phyloP scores from a whole-genome alignment of 2,888 invertebrate genomes.

The Polietes domitor region DNA sequence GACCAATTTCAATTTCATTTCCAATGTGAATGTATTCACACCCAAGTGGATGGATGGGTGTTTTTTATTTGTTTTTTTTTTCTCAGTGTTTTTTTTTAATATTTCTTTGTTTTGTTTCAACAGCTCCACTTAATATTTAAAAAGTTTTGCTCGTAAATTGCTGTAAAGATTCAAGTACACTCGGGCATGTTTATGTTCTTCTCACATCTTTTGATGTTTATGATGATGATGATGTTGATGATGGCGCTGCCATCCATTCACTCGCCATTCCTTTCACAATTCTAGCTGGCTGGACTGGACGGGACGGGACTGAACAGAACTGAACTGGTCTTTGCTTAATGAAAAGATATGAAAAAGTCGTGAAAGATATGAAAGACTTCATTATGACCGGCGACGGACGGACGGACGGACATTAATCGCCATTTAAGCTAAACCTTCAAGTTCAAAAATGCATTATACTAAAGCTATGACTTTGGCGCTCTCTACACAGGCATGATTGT shows the following conservation, averaged over 20 bases:
- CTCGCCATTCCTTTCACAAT: conserved; percentile 1
- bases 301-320: too few species aligned
- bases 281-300: not conserved
- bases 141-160: conserved; percentile 31
- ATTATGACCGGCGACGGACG: not conserved
- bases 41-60: not conserved
- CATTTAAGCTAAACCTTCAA: not conserved
- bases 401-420: not conserved
- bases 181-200: conserved; percentile 21
- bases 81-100: not conserved
- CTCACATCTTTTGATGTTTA: conserved; percentile 27
- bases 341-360: conserved; percentile 6
- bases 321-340: not conserved
- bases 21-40: conserved; percentile 21
- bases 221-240: not conserved
- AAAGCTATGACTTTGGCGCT: not conserved
- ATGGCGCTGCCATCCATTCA: not conserved
- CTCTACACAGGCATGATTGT: not conserved
- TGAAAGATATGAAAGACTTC: not conserved
- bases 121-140: conserved; percentile 36
- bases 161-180: conserved; percentile 42
- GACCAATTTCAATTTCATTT: conserved; percentile 30
- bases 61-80: conserved; percentile 9
- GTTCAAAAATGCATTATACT: not conserved
- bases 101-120: conserved; percentile 19